Evolutionary conservation across 2,113 vertebrate species (phyloP).

Genomic region (Eubucco bourcierii): DNA sequence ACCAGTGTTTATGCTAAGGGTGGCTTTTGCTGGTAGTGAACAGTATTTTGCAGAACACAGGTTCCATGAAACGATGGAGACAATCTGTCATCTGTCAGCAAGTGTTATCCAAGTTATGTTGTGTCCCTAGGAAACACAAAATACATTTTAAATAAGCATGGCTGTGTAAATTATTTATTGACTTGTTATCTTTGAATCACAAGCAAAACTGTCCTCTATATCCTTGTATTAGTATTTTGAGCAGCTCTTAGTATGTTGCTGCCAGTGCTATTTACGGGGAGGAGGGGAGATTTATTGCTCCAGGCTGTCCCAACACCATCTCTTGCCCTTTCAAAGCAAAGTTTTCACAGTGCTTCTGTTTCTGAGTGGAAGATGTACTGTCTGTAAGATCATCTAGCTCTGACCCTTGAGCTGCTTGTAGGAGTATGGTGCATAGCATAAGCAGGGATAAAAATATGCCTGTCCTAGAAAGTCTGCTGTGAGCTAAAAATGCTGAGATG

Average conservation of each 20-base stretch:
- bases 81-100: slow-evolving; percentile 6
- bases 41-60: neutral
- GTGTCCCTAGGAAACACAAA: neutral
- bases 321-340: neutral
- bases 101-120: neutral
- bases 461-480: neutral
- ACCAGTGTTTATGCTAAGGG: neutral
- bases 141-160: neutral
- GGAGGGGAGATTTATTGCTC: neutral
- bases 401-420: neutral
- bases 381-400: neutral
- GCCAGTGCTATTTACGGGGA: neutral
- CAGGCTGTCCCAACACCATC: neutral
- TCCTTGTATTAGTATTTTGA: neutral
- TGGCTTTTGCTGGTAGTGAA: neutral
- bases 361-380: neutral
- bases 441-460: neutral
- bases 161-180: neutral
- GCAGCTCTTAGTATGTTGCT: neutral
- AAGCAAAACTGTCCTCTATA: neutral
- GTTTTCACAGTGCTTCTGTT: neutral
- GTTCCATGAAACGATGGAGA: neutral
- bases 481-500: neutral
- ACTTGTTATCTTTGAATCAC: neutral
- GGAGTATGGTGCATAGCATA: neutral